These are phyloP conservation scores for Ageneiosus marmoratus DNA, from an alignment of 2,113 vertebrate genomes.

Conservation along the genomic window DNA sequence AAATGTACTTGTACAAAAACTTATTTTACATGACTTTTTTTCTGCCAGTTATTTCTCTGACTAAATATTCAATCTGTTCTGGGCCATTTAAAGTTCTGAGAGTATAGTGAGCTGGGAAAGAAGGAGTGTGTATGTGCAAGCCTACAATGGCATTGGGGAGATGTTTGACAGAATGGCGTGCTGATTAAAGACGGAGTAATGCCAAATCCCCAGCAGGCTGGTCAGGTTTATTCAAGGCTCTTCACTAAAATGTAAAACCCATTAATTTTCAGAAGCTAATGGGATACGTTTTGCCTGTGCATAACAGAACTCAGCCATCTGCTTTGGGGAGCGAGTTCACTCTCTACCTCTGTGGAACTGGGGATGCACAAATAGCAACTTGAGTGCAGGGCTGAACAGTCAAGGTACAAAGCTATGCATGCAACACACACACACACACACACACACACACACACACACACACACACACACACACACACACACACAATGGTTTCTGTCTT, in stretches of 20 bases:
- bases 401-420: slow-evolving; percentile 56
- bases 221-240: slow-evolving; percentile 64
- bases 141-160: slow-evolving; percentile 6
- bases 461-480: background rate
- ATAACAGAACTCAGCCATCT: slow-evolving; percentile 74
- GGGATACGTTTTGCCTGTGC: slow-evolving; percentile 71
- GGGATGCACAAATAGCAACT: slow-evolving; percentile 60
- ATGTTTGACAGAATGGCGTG: slow-evolving; percentile 23
- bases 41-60: background rate
- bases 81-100: background rate
- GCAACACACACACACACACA: background rate
- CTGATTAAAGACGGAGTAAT: slow-evolving; percentile 50
- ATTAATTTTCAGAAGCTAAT: slow-evolving; percentile 71
- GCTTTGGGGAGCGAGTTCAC: slow-evolving; percentile 63
- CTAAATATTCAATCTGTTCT: background rate
- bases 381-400: slow-evolving; percentile 61
- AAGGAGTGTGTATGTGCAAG: slow-evolving; percentile 5
- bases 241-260: slow-evolving; percentile 67
- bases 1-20: slow-evolving; percentile 1
- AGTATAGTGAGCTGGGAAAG: background rate
- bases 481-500: background rate
- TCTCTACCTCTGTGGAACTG: slow-evolving; percentile 56
- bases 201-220: slow-evolving; percentile 54
- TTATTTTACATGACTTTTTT: background rate
- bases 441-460: background rate